Evolutionary conservation across 2,888 invertebrate species (phyloP), one percentile per base, ranked within the genome.

Genomic region (Melieria crassipennis): DNA sequence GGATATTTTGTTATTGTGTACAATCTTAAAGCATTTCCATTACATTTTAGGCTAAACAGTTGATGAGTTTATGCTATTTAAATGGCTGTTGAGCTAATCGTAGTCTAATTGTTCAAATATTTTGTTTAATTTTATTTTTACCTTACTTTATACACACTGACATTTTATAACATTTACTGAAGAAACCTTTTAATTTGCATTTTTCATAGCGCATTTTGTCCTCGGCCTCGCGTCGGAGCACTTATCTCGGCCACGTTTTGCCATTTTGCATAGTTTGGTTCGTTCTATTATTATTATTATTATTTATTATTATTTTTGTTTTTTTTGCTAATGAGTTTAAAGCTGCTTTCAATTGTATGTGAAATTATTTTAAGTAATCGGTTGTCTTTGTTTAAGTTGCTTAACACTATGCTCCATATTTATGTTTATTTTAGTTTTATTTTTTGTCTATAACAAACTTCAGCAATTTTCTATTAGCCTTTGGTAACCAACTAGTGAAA

Each of bases 111-210:
- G 5, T 6, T 57, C 16, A 13, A 30, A 13, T 57, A 13, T 52
- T 10, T 57, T 57, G 16, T 16, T 16, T 57, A 16, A 5, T 1
- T 13, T 57, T 13, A 4, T 16, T 5, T 13, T 57, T 13, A 57
- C 57, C n/a, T n/a, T 56, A n/a, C 13, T n/a, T 56, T 47, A n/a
- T 47, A 16, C 47, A 62, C n/a, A 13, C 7, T 10, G 43, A 66
- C 57, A 48, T 9, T 43, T 66, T 57, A 66, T 46, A 45, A 58
- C 48, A 69, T 2, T 30, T 30, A 30, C 55, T 69, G 46, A 63
- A 63, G 69, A 69, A 69, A 69, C 69, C 69, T 56, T 66, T 56
- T 47, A 45, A 47, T 10, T 68, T 61, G n/a, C 13, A 45, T 55
- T 30, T 30, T 30, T 30, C 30, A 30, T 30, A 30, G 30, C 30